These are phyloP conservation scores for Pandemis heparana DNA, from an alignment of 2,888 invertebrate species.

Conservation along the genomic window DNA sequence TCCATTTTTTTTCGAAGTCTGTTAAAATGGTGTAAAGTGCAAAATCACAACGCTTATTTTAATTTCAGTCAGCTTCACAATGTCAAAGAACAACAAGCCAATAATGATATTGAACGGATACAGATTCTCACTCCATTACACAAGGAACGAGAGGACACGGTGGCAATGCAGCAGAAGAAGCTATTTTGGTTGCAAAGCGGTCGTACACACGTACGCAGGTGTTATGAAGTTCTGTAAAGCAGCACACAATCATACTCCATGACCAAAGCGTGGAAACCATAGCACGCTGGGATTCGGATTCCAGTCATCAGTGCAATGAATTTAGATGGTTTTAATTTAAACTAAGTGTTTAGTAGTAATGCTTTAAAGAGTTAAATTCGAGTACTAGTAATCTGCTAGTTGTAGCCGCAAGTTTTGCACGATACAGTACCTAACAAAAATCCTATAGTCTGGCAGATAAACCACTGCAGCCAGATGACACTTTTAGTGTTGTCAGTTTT, in stretches of 20 bases:
- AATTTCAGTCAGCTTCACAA: conserved; percentile 56
- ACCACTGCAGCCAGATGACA: no score
- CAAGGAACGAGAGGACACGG: conserved; percentile 60
- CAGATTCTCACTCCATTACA: conserved; percentile 66
- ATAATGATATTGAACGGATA: conserved; percentile 66
- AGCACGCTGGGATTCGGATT: background rate
- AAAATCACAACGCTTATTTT: conserved; percentile 25
- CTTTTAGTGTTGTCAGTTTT: no score
- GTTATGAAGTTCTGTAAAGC: conserved; percentile 54
- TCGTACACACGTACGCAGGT: conserved; percentile 58
- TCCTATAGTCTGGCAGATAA: no score
- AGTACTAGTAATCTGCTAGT: no score
- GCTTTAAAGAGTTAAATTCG: no score
- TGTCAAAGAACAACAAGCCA: conserved; percentile 59
- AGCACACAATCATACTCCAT: conserved; percentile 62
- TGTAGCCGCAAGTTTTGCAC: no score
- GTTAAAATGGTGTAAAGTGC: background rate
- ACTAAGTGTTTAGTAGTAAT: background rate
- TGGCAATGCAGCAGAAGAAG: conserved; percentile 72
- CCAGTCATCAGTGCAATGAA: background rate
- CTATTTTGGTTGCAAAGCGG: conserved; percentile 69
- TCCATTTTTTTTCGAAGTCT: no score
- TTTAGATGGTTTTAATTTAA: background rate
- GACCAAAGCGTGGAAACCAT: conserved; percentile 15
- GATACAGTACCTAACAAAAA: no score